These are phyloP conservation scores for Pseudorhombus dupliciocellatus DNA, from an alignment of 2,113 vertebrate species.

Conservation along the genomic window DNA sequence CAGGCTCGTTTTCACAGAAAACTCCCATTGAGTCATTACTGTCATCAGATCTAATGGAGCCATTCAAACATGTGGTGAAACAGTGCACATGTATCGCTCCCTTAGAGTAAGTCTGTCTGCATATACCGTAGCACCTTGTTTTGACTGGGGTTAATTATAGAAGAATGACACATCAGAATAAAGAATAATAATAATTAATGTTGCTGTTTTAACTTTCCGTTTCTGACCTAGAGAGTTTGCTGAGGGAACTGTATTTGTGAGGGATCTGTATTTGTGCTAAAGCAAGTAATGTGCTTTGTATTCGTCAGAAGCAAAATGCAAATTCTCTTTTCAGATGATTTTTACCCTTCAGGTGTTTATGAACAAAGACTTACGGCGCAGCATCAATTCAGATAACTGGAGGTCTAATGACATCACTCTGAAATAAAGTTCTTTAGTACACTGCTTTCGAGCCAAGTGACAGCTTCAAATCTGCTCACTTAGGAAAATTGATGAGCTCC, in stretches of 20 bases:
- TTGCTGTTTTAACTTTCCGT: conserved; percentile 16
- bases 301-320: neutral
- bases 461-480: conserved; percentile 68
- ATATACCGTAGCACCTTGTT: neutral
- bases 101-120: conserved; percentile 33
- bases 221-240: conserved; percentile 8
- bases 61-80: conserved; percentile 9
- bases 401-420: conserved; percentile 46
- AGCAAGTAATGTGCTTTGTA: neutral
- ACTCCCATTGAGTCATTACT: neutral
- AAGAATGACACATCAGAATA: neutral
- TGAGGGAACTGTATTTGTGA: conserved; percentile 8
- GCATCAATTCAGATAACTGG: conserved; percentile 31
- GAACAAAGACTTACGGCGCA: conserved; percentile 17
- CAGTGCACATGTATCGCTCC: neutral
- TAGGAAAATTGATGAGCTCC: conserved; percentile 72
- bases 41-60: conserved; percentile 4
- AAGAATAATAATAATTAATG: neutral
- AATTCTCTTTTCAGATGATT: conserved; percentile 21
- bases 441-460: conserved; percentile 59
- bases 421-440: conserved; percentile 49
- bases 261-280: conserved; percentile 12
- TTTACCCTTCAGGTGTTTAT: conserved; percentile 47
- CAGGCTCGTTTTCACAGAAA: neutral
- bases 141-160: neutral